Evolutionary conservation across 2,888 invertebrate genomes (phyloP).

Genomic region (Ariolimax columbianus): DNA sequence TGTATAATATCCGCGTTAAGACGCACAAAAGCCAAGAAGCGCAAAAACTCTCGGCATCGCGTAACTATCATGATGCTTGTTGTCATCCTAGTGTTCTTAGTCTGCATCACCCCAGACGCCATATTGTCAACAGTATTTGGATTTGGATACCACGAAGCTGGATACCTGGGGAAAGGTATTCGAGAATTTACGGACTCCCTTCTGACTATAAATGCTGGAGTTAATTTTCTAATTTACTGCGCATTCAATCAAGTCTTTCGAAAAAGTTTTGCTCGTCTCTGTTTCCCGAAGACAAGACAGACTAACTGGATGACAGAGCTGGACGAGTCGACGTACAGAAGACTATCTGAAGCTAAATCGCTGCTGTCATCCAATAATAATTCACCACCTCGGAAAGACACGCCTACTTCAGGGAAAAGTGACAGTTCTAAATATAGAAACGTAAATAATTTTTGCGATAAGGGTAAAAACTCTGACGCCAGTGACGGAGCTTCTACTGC

Average conservation of each 20-base stretch:
- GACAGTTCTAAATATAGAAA: not conserved
- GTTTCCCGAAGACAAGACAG: conserved; percentile 52
- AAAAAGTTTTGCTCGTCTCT: conserved; percentile 64
- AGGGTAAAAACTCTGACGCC: not conserved
- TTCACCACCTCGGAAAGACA: conserved; percentile 36
- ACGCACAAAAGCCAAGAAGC: conserved; percentile 65
- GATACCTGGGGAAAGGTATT: conserved; percentile 72
- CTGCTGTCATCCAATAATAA: conserved; percentile 39
- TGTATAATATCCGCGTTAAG: conserved; percentile 73
- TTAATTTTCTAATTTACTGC: conserved; percentile 77
- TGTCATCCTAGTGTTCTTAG: conserved; percentile 76
- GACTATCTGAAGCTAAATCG: conserved; percentile 54
- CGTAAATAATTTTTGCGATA: not conserved
- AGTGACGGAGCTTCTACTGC: not conserved
- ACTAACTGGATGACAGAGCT: conserved; percentile 56
- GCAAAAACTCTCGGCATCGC: conserved; percentile 61
- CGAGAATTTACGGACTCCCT: conserved; percentile 77
- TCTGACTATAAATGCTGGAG: conserved; percentile 75
- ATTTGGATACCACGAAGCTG: conserved; percentile 75
- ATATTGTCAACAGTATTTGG: conserved; percentile 76
- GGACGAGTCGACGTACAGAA: conserved; percentile 61
- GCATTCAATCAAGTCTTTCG: conserved; percentile 77
- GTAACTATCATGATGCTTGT: conserved; percentile 72
- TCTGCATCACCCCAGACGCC: conserved; percentile 77
- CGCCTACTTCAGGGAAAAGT: not conserved